Conservation (phyloP, 2,888 invertebrate species). For the Leucophenga maculata region DNA sequence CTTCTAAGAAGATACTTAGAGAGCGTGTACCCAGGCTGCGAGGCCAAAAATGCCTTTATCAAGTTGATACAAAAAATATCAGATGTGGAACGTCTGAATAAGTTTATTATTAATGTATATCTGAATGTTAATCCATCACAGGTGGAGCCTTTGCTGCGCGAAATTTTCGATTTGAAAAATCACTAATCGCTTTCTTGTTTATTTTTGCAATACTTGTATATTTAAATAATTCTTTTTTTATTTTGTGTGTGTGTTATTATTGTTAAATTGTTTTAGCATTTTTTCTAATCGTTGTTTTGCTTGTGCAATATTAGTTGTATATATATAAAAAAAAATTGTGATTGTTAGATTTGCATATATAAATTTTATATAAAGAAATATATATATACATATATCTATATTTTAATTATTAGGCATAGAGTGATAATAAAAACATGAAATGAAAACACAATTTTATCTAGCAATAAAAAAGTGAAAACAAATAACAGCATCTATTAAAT, state of each 20-base stretch:
- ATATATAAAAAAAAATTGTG: conserved; percentile 59
- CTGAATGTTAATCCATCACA: conserved; percentile 92
- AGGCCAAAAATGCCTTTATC: conserved; percentile 89
- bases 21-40: conserved; percentile 87
- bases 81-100: conserved; percentile 89
- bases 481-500: too few species aligned
- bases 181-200: conserved; percentile 56
- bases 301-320: conserved; percentile 44
- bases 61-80: conserved; percentile 92
- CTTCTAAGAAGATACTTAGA: conserved; percentile 87
- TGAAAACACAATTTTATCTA: conserved; percentile 41
- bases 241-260: conserved; percentile 39
- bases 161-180: conserved; percentile 93
- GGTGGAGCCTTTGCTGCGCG: conserved; percentile 93
- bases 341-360: conserved; percentile 58
- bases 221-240: conserved; percentile 32
- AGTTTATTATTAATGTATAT: conserved; percentile 92
- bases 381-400: conserved; percentile 36
- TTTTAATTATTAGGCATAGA: conserved; percentile 23
- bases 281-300: conserved; percentile 42
- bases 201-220: conserved; percentile 34
- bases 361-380: conserved; percentile 16
- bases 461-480: neutral
- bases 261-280: conserved; percentile 26
- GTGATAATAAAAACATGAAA: conserved; percentile 58